Conservation (phyloP, 1,140 invertebrate species). For the Bombus confusus region DNA sequence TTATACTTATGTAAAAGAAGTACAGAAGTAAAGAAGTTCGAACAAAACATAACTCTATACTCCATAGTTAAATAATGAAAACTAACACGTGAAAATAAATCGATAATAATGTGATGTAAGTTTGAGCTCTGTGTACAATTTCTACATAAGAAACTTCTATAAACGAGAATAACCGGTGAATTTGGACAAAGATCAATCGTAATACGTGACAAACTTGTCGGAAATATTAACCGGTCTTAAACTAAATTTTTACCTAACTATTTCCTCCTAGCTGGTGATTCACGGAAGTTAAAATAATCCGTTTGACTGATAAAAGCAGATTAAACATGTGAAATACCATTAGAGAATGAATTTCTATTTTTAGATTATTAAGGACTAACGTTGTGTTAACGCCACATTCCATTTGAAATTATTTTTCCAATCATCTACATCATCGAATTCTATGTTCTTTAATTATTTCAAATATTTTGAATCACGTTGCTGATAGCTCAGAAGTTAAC, state of each 20-base stretch:
- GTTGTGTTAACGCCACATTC: neutral
- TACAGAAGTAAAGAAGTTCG: no score
- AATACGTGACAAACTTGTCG: neutral
- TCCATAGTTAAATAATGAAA: neutral
- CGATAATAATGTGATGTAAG: neutral
- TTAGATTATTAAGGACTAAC: neutral
- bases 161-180: neutral
- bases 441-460: neutral
- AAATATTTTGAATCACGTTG: neutral
- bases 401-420: neutral
- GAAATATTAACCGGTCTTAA: neutral
- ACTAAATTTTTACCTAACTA: neutral
- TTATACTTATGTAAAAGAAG: no score
- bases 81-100: neutral
- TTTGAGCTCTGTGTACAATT: neutral
- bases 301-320: neutral
- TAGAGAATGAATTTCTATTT: slow-evolving; percentile 20
- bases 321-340: neutral
- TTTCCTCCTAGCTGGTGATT: neutral
- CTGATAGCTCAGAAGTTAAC: neutral
- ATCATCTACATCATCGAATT: neutral
- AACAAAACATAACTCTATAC: no score
- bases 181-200: neutral
- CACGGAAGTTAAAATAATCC: slow-evolving; percentile 31
- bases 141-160: neutral